Percentiles rank a stretch among this genome's conserved stretches.
phyloP scores from a whole-genome alignment of 2,113 vertebrate genomes.

The Brachyistius frenatus region DNA sequence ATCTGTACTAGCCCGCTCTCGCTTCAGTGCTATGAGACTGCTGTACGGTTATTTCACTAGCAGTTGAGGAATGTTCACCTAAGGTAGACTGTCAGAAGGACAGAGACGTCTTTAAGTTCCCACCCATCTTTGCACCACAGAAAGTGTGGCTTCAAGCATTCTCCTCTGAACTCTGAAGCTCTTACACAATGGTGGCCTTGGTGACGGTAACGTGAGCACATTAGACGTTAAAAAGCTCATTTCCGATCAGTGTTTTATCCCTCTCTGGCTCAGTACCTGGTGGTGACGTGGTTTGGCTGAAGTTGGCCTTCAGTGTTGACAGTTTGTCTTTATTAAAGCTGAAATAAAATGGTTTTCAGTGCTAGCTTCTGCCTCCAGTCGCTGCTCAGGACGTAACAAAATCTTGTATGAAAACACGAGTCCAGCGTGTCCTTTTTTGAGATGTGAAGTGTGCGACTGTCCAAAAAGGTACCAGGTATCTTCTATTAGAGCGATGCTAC shows the following conservation, averaged over 20 bases:
- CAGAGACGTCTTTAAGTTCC: background rate
- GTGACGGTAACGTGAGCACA: conserved; percentile 29
- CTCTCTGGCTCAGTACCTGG: background rate
- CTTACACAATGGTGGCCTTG: conserved; percentile 1
- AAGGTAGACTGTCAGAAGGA: conserved; percentile 22
- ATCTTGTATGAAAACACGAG: conserved; percentile 16
- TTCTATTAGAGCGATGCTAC: conserved; percentile 51
- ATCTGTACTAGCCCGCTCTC: background rate
- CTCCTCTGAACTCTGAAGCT: conserved; percentile 49
- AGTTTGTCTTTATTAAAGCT: conserved; percentile 5
- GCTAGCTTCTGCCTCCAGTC: conserved; percentile 26
- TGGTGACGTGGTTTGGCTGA: conserved; percentile 15
- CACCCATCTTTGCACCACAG: conserved; percentile 33
- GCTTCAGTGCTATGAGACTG: conserved; percentile 18
- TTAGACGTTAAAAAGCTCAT: conserved; percentile 26
- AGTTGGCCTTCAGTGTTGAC: conserved; percentile 10
- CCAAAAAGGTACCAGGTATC: conserved; percentile 51
- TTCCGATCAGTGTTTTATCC: conserved; percentile 42
- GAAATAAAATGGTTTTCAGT: background rate
- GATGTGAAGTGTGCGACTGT: conserved; percentile 46
- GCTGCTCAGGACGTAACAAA: conserved; percentile 4
- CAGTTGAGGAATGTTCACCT: conserved; percentile 27
- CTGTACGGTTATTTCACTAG: conserved; percentile 5
- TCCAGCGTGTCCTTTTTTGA: conserved; percentile 14
- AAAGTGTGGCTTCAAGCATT: conserved; percentile 61